A percentile compares a stretch with the other conserved stretches of the same genome.
Conservation (phyloP, 1,140 invertebrate genomes). For the Notospermus geniculatus region DNA sequence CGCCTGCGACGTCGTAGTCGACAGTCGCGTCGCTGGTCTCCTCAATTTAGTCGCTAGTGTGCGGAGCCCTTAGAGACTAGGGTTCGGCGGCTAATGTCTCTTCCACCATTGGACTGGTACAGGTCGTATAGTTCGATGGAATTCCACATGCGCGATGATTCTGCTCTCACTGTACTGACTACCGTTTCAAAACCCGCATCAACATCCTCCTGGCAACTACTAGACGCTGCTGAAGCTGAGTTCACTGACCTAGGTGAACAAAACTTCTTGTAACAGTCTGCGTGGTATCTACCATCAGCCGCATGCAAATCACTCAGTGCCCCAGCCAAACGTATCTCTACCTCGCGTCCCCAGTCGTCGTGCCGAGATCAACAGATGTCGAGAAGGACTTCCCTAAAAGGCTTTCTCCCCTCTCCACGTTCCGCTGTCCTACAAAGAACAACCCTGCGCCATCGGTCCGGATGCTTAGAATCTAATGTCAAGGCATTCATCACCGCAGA, state of each 20-base stretch:
- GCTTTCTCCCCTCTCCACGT: not conserved
- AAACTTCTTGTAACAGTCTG: not conserved
- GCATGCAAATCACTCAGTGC: not conserved
- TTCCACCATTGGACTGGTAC: constrained; percentile 13
- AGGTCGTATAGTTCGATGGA: constrained; percentile 13
- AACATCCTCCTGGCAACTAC: not conserved
- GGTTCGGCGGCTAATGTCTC: too few species aligned
- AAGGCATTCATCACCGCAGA: too few species aligned
- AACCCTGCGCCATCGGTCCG: not conserved
- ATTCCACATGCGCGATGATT: constrained; percentile 12
- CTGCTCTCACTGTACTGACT: not conserved
- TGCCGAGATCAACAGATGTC: not conserved
- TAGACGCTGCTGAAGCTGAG: too few species aligned
- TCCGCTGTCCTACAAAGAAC: not conserved
- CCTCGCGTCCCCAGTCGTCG: not conserved
- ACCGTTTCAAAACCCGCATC: not conserved
- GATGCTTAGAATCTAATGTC: not conserved
- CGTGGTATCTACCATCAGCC: not conserved
- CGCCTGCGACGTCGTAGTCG: too few species aligned
- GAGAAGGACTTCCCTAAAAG: not conserved
- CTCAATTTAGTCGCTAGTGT: too few species aligned
- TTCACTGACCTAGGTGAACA: not conserved
- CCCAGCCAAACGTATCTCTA: not conserved
- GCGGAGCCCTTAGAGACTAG: not conserved
- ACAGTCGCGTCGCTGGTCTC: too few species aligned